Evolutionary conservation across 1,140 invertebrate species (phyloP).

Genomic region (Nilaparvata lugens): DNA sequence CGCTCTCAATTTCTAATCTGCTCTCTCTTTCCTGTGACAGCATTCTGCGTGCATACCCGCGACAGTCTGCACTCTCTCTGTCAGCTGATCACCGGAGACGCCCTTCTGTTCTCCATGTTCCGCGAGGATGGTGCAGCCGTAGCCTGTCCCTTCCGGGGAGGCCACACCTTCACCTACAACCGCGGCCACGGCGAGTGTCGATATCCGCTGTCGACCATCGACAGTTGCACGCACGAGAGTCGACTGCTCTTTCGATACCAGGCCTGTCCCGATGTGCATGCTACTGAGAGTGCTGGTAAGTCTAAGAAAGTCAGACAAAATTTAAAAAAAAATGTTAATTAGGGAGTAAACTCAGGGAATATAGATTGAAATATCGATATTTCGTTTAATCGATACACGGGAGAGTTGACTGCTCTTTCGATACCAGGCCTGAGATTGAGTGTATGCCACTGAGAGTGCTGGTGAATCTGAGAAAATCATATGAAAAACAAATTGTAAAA

Average conservation of each 20-base stretch:
- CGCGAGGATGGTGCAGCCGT: constrained; percentile 53
- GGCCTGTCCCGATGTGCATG: constrained; percentile 50
- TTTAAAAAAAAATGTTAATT: not conserved
- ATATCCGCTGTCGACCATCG: constrained; percentile 46
- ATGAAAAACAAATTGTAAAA: too few species aligned
- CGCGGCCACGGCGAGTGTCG: constrained; percentile 72
- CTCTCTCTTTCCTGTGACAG: too few species aligned
- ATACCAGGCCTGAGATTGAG: constrained; percentile 58
- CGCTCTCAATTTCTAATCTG: too few species aligned
- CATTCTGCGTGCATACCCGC: constrained; percentile 43
- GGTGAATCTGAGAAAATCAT: too few species aligned
- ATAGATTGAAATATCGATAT: too few species aligned
- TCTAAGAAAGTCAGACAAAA: constrained; percentile 10
- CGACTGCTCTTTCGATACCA: constrained; percentile 52
- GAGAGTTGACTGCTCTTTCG: constrained; percentile 48
- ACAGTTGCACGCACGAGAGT: constrained; percentile 52
- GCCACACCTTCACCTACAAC: constrained; percentile 71
- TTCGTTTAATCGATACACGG: too few species aligned
- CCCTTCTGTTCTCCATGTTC: constrained; percentile 63
- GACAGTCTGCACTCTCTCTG: constrained; percentile 50
- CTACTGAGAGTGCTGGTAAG: constrained; percentile 65
- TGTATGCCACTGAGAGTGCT: constrained; percentile 56
- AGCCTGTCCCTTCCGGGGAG: constrained; percentile 60
- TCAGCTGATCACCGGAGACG: constrained; percentile 56
- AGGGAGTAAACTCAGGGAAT: too few species aligned